Conservation (phyloP, 2,888 invertebrate species). For the Suillia variegata region DNA sequence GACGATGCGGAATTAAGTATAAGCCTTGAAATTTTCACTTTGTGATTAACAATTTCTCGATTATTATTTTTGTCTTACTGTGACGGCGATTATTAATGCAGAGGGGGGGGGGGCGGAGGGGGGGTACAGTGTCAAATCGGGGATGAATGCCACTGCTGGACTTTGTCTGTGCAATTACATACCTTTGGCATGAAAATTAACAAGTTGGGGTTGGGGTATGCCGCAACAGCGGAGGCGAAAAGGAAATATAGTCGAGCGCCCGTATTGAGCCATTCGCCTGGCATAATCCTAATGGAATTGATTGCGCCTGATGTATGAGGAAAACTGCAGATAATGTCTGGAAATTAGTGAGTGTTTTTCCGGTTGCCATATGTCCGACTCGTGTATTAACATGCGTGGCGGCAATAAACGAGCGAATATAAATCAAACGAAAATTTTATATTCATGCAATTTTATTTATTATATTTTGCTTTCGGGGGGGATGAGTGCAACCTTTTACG, state of each 20-base stretch:
- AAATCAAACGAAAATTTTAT: slow-evolving; percentile 49
- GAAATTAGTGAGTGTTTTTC: slow-evolving; percentile 27
- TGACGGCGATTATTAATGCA: background rate
- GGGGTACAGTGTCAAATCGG: too few species aligned
- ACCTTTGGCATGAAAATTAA: too few species aligned
- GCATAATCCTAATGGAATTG: slow-evolving; percentile 53
- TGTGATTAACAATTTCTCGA: background rate
- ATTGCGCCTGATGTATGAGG: slow-evolving; percentile 37
- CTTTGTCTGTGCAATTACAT: too few species aligned
- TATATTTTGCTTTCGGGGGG: slow-evolving; percentile 3
- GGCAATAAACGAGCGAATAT: slow-evolving; percentile 43
- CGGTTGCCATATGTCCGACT: background rate
- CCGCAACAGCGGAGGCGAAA: too few species aligned
- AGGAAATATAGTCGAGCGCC: too few species aligned
- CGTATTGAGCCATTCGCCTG: background rate
- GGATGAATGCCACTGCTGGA: too few species aligned
- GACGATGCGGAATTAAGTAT: background rate
- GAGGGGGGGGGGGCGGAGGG: too few species aligned
- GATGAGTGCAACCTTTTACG: background rate
- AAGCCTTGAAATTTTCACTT: background rate
- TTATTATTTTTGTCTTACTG: background rate
- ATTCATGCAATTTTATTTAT: slow-evolving; percentile 51
- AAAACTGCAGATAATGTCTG: slow-evolving; percentile 41
- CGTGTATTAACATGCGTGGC: background rate
- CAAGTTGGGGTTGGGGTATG: too few species aligned